These are phyloP conservation scores for Enteromius thamalakanensis DNA, from an alignment of 2,797 vertebrate species.

Conservation along the genomic window DNA sequence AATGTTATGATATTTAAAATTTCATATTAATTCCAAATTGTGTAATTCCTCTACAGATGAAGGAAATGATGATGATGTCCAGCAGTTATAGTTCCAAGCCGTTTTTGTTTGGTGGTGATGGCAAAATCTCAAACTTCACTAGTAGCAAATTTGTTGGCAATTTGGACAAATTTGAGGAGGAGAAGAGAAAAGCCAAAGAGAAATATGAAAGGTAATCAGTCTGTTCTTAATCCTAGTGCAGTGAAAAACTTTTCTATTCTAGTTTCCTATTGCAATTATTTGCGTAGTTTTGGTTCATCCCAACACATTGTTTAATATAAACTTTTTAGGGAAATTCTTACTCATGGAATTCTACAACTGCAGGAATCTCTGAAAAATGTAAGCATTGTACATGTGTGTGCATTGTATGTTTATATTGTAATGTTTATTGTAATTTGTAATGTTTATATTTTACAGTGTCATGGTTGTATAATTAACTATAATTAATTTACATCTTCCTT, in stretches of 20 bases:
- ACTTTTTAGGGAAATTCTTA: slow-evolving; percentile 80
- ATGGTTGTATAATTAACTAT: not conserved
- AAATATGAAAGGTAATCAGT: slow-evolving; percentile 71
- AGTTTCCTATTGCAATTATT: slow-evolving; percentile 24
- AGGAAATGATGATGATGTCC: slow-evolving; percentile 82
- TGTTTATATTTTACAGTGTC: not conserved
- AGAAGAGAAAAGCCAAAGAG: slow-evolving; percentile 87
- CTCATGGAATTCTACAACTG: slow-evolving; percentile 77
- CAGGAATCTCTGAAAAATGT: slow-evolving; percentile 84
- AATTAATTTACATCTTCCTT: slow-evolving; percentile 28
- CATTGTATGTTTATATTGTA: not conserved
- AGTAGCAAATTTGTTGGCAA: slow-evolving; percentile 73
- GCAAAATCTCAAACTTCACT: slow-evolving; percentile 69
- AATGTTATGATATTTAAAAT: not conserved
- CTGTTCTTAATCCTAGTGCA: not conserved
- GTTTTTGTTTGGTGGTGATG: slow-evolving; percentile 82
- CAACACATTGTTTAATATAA: not conserved
- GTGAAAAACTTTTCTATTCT: not conserved
- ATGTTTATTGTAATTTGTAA: not conserved
- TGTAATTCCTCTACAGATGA: slow-evolving; percentile 73
- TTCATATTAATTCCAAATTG: not conserved
- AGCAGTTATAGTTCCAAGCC: slow-evolving; percentile 89
- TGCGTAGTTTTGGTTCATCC: not conserved
- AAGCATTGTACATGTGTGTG: slow-evolving; percentile 67
- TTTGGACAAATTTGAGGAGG: slow-evolving; percentile 87